Conservation (phyloP, 2,113 vertebrate species). For the Serinus canaria region DNA sequence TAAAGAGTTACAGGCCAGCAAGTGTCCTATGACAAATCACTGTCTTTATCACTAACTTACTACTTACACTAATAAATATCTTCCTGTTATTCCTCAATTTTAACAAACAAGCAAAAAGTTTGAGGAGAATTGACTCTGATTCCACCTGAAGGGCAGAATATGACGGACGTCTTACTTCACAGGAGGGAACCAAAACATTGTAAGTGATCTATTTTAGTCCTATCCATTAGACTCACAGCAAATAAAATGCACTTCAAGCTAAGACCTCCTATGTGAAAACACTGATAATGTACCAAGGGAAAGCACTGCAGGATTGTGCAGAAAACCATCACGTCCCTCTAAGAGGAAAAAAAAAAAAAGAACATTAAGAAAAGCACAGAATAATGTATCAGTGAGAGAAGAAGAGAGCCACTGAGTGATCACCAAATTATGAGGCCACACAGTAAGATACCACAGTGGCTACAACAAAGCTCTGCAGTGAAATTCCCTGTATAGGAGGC, state of each 20-base stretch:
- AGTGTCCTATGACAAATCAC: fast-evolving
- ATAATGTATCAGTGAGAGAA: not conserved
- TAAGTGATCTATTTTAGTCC: not conserved
- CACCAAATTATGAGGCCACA: not conserved
- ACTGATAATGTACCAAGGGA: not conserved
- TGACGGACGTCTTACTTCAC: not conserved
- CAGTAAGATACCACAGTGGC: not conserved
- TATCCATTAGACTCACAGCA: not conserved
- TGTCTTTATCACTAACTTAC: not conserved
- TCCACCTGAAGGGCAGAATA: not conserved
- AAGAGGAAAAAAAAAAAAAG: not conserved
- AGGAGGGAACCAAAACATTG: not conserved
- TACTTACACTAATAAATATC: not conserved
- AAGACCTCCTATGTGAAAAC: not conserved
- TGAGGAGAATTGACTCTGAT: not conserved
- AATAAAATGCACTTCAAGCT: not conserved
- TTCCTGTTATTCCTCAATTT: not conserved
- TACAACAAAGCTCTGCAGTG: fast-evolving
- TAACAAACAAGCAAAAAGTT: not conserved
- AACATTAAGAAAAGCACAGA: not conserved
- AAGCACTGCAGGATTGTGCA: not conserved
- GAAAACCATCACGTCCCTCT: not conserved
- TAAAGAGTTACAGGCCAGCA: not conserved
- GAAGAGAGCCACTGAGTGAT: not conserved
- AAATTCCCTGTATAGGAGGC: not conserved